phyloP scores from a whole-genome alignment of 1,140 invertebrate genomes.

The Aradophagus sp. region DNA sequence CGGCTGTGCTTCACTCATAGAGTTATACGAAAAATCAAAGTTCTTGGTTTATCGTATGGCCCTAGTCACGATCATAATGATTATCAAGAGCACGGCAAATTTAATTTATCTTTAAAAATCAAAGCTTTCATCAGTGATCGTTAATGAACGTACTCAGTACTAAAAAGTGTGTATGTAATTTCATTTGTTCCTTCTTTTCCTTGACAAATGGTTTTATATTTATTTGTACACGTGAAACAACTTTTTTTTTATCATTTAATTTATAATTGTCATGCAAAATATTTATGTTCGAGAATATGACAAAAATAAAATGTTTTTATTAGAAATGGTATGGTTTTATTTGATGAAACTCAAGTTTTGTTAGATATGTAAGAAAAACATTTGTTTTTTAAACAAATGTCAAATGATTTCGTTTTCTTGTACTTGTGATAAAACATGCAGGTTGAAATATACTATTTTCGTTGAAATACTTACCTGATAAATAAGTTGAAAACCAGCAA shows the following conservation, averaged over 20 bases:
- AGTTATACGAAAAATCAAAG: conserved; percentile 24
- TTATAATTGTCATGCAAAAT: conserved; percentile 12
- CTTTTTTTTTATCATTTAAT: conserved; percentile 9
- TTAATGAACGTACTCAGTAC: conserved; percentile 20
- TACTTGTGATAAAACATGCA: no score
- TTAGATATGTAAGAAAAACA: no score
- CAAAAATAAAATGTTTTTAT: conserved; percentile 39
- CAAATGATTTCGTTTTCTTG: no score
- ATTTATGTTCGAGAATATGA: conserved; percentile 29
- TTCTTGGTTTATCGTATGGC: conserved; percentile 21
- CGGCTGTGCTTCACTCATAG: conserved; percentile 29
- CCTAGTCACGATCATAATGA: conserved; percentile 22
- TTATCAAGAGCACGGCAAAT: conserved; percentile 19
- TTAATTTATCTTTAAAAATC: conserved; percentile 45
- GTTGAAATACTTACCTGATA: no score
- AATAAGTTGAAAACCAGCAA: no score
- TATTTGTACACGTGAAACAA: conserved; percentile 17
- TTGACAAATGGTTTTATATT: conserved; percentile 27
- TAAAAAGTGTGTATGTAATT: conserved; percentile 22
- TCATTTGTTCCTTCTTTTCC: conserved; percentile 13
- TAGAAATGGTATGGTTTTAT: no score
- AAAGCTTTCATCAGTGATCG: conserved; percentile 18
- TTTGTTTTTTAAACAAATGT: no score
- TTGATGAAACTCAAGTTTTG: no score
- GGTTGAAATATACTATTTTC: no score